phyloP scores from a whole-genome alignment of 2,113 vertebrate genomes.

The Sisor rabdophorus region DNA sequence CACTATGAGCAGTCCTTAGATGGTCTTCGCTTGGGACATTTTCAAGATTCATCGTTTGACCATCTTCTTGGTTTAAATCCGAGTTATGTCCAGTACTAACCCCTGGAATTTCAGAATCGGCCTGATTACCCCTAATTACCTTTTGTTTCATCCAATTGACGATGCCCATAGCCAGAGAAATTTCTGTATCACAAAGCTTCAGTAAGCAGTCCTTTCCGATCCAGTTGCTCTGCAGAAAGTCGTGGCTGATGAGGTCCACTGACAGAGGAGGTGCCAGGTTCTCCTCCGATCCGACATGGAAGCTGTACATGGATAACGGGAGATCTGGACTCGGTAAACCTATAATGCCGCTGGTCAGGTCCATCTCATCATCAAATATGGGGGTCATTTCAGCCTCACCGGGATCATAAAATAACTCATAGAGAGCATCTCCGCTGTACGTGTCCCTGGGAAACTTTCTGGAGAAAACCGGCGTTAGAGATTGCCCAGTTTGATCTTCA shows the following conservation, averaged over 20 bases:
- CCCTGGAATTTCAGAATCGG: neutral
- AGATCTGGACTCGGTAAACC: slow-evolving; percentile 67
- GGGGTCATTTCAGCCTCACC: slow-evolving; percentile 64
- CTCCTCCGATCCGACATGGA: slow-evolving; percentile 79
- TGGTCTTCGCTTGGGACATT: slow-evolving; percentile 21
- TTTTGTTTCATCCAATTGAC: slow-evolving; percentile 78
- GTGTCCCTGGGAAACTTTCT: slow-evolving; percentile 74
- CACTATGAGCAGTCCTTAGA: neutral
- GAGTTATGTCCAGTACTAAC: neutral
- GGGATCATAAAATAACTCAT: slow-evolving; percentile 79
- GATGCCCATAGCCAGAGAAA: slow-evolving; percentile 80
- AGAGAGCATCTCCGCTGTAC: slow-evolving; percentile 82
- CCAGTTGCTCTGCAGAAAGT: slow-evolving; percentile 78
- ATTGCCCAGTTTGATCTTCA: slow-evolving; percentile 69
- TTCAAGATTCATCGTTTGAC: slow-evolving; percentile 3
- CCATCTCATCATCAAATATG: slow-evolving; percentile 68
- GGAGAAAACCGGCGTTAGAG: slow-evolving; percentile 56
- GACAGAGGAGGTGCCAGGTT: slow-evolving; percentile 73
- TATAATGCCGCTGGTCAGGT: slow-evolving; percentile 69
- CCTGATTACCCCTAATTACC: slow-evolving; percentile 24
- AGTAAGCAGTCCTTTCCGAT: slow-evolving; percentile 81
- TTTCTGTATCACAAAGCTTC: slow-evolving; percentile 81
- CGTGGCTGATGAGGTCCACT: slow-evolving; percentile 72
- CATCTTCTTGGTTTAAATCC: slow-evolving; percentile 3
- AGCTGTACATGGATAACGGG: slow-evolving; percentile 81